These are phyloP conservation scores for Scytalopus superciliaris DNA, from an alignment of 2,113 vertebrate genomes.

Conservation along the genomic window DNA sequence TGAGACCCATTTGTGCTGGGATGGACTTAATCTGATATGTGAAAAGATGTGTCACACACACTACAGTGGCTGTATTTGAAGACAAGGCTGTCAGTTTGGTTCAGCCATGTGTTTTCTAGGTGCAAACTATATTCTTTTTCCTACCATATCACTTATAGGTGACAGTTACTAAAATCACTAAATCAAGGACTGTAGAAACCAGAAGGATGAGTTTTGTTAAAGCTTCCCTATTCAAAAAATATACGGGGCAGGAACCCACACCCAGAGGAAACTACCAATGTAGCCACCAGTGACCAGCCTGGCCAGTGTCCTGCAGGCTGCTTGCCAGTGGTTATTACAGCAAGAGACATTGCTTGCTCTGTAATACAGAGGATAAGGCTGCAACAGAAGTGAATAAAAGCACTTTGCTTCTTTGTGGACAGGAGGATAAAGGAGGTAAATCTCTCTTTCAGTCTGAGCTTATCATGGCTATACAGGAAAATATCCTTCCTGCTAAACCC, in stretches of 20 bases:
- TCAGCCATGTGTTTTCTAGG: not conserved
- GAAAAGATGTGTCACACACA: not conserved
- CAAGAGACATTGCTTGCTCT: not conserved
- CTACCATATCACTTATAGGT: rapidly evolving
- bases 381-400: not conserved
- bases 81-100: not conserved
- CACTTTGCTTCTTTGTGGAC: rapidly evolving
- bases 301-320: not conserved
- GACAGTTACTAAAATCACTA: not conserved
- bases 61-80: not conserved
- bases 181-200: not conserved
- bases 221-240: not conserved
- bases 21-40: not conserved
- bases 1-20: rapidly evolving
- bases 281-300: too few relatives aligned
- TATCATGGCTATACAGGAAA: not conserved
- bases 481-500: not conserved
- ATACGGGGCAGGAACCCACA: not conserved
- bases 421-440: not conserved
- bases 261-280: not conserved
- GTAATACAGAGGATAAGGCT: not conserved
- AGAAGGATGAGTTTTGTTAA: not conserved
- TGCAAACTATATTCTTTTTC: not conserved
- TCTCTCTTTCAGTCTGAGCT: not conserved
- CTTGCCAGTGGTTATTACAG: not conserved